Evolutionary conservation across 2,797 vertebrate species (phyloP), one percentile per base, ranked within the genome.

Genomic region (Tadarida brasiliensis): DNA sequence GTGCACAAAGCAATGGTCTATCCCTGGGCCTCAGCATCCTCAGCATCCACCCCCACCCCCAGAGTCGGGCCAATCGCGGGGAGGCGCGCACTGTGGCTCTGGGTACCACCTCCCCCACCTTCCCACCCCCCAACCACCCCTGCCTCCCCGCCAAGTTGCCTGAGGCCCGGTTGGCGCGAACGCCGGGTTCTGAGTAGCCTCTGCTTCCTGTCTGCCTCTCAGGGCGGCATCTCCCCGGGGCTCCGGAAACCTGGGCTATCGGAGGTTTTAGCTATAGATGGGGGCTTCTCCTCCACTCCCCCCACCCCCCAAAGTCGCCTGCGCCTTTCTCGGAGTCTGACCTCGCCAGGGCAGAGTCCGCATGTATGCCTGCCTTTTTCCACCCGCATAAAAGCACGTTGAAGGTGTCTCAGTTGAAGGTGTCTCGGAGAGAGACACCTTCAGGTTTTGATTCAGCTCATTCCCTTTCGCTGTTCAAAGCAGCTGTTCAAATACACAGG

Each of bases 391-490:
- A 98, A 98, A 97, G 96, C 96, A 97, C 95, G 96, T 97, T 97
- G 97, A 97, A 98, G 98, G 98, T 98, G 97, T 98, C 97, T 98
- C 91, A n/a, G 96, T 97, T 97, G 97, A 97, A 98, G 98, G 98
- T 98, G 97, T 98, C 97, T 98, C 91, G 59, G 97, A 96, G 96
- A 96, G 96, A 98, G 98, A 97, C 97, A 97, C 97, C 98, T 98
- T 95, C 96, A 97, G 98, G 97, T 98, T 98, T 98, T 98, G 98
- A 98, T 98, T 98, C 98, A 97, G 97, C 97, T 98, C 98, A 97
- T 98, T 98, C 98, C 96, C 97, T 98, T 98, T 97, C 98, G 97
- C 98, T 97, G 98, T 98, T 98, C 98, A 98, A 98, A 98, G 98
- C 98, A 98, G 98, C 98, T 98, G 98, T 98, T 98, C 98, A 98